A percentile compares a stretch with the other conserved stretches of the same genome.
These are phyloP conservation scores for Geococcyx californianus DNA, from an alignment of 2,113 vertebrate species.

Conservation along the genomic window DNA sequence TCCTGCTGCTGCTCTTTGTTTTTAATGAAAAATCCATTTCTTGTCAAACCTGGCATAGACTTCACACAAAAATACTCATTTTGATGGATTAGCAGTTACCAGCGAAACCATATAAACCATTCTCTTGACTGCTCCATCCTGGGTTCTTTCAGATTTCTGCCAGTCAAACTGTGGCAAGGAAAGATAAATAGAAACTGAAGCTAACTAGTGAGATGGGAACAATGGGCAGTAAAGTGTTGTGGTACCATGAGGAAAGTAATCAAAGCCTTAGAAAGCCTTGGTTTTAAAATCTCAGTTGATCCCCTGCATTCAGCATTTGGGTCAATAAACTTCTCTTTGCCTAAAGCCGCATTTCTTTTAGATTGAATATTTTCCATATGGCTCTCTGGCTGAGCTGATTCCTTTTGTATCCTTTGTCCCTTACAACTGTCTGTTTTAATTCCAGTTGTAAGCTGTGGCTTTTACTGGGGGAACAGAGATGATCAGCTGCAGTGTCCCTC, in stretches of 20 bases:
- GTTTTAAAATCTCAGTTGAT: not conserved
- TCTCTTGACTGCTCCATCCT: not conserved
- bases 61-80: not conserved
- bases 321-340: not conserved
- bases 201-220: not conserved
- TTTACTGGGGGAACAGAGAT: not conserved
- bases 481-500: not conserved
- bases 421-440: not conserved
- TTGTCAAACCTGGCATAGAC: not conserved
- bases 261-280: not conserved
- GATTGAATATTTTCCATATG: slow-evolving; percentile 1
- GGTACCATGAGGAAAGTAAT: not conserved
- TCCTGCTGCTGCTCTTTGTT: not conserved
- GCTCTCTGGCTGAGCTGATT: not conserved
- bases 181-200: not conserved
- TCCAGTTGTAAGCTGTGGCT: not conserved
- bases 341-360: slow-evolving; percentile 27
- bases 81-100: not conserved
- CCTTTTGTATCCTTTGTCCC: not conserved
- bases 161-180: not conserved
- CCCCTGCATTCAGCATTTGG: not conserved
- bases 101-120: not conserved
- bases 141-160: not conserved
- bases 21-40: not conserved
- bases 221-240: not conserved